phyloP scores from a whole-genome alignment of 2,113 vertebrate species.

The Chelonoidis abingdonii region DNA sequence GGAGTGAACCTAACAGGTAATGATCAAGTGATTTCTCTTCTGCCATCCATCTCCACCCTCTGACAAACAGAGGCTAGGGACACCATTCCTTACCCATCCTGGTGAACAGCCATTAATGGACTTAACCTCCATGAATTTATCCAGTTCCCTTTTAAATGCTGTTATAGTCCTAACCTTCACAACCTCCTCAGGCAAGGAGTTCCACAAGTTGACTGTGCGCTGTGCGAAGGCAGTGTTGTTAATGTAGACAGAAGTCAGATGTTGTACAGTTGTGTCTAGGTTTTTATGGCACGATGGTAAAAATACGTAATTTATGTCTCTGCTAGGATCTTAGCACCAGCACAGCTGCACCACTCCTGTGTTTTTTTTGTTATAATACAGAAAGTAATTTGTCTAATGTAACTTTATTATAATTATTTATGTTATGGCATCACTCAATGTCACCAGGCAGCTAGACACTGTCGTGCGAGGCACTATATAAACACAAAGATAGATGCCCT shows the following conservation, averaged over 20 bases:
- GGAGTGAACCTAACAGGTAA: too few species aligned
- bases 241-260: rapidly evolving
- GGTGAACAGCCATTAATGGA: too few species aligned
- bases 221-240: not conserved
- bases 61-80: too few species aligned
- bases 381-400: not conserved
- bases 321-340: not conserved
- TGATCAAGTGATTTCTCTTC: too few species aligned
- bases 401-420: not conserved
- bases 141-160: too few species aligned
- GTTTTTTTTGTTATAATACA: not conserved
- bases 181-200: too few species aligned
- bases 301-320: not conserved
- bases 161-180: too few species aligned
- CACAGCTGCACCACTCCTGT: not conserved
- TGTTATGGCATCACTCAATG: not conserved
- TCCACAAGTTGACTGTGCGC: too few species aligned
- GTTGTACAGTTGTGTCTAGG: not conserved
- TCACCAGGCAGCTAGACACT: not conserved
- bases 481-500: not conserved
- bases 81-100: too few species aligned
- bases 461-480: not conserved
- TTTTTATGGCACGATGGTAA: not conserved
- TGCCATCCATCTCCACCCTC: too few species aligned
- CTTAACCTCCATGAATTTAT: too few species aligned